A percentile compares a stretch with the other conserved stretches of the same genome.
phyloP scores from a whole-genome alignment of 2,797 vertebrate genomes.

The Tolypeutes matacus region DNA sequence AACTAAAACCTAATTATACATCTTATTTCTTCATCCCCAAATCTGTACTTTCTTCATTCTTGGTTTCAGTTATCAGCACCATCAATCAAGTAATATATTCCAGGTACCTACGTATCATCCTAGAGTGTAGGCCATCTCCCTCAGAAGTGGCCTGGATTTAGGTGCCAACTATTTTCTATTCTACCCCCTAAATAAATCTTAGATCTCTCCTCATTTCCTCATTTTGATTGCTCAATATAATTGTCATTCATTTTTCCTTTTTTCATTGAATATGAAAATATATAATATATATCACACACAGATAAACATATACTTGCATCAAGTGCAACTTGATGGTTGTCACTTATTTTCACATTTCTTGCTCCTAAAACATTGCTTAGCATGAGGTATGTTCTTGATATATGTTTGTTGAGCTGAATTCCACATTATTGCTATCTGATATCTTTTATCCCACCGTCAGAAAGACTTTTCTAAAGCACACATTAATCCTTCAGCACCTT shows the following conservation, averaged over 20 bases:
- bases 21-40: constrained; percentile 26
- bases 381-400: background rate
- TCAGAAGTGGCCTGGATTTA: constrained; percentile 2
- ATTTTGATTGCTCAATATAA: constrained; percentile 43
- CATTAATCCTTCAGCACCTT: background rate
- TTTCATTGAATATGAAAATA: background rate
- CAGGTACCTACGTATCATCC: background rate
- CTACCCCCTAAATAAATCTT: constrained; percentile 34
- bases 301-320: background rate
- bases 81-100: constrained; percentile 5
- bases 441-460: background rate
- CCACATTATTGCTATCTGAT: constrained; percentile 15
- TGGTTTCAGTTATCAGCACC: constrained; percentile 42
- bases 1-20: constrained; percentile 12
- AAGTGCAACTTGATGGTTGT: constrained; percentile 13
- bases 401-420: constrained; percentile 40
- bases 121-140: background rate
- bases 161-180: background rate
- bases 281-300: background rate
- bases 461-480: constrained; percentile 47
- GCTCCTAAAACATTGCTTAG: constrained; percentile 37
- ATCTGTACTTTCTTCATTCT: background rate
- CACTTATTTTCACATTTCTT: constrained; percentile 48
- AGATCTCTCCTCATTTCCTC: background rate
- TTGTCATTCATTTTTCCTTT: constrained; percentile 14